Percentiles rank a stretch among this genome's conserved stretches.
Conservation (phyloP, 2,113 vertebrate species). For the Elaphurus davidianus region DNA sequence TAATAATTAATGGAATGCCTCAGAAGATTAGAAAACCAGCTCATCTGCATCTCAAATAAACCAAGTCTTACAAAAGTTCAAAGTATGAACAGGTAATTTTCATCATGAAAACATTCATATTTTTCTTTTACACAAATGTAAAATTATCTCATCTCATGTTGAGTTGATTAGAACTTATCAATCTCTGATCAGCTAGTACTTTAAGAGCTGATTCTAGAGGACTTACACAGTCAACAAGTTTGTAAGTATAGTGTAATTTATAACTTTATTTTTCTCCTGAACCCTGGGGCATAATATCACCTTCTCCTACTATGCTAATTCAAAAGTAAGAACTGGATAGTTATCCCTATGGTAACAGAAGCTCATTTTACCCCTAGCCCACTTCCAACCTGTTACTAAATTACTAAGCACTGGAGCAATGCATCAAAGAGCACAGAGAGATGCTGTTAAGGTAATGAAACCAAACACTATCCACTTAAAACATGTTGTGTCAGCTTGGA, state of each 20-base stretch:
- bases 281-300: conserved; percentile 80
- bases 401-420: conserved; percentile 85
- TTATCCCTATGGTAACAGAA: conserved; percentile 89
- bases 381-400: conserved; percentile 98
- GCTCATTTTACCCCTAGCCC: conserved; percentile 93
- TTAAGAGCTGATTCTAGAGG: conserved; percentile 46
- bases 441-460: conserved; percentile 91
- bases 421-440: conserved; percentile 89
- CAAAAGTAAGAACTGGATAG: conserved; percentile 83
- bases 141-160: conserved; percentile 4
- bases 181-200: neutral
- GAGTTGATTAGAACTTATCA: conserved; percentile 16
- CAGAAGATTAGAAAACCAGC: conserved; percentile 37
- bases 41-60: neutral
- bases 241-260: conserved; percentile 62
- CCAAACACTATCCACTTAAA: conserved; percentile 86
- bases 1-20: conserved; percentile 46
- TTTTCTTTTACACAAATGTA: conserved; percentile 29
- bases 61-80: neutral
- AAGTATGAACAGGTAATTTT: conserved; percentile 39
- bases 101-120: conserved; percentile 19
- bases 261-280: conserved; percentile 61
- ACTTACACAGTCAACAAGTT: neutral
- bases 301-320: conserved; percentile 79
- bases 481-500: conserved; percentile 87